Conservation (phyloP, 2,888 invertebrate genomes). For the Hyles lineata region DNA sequence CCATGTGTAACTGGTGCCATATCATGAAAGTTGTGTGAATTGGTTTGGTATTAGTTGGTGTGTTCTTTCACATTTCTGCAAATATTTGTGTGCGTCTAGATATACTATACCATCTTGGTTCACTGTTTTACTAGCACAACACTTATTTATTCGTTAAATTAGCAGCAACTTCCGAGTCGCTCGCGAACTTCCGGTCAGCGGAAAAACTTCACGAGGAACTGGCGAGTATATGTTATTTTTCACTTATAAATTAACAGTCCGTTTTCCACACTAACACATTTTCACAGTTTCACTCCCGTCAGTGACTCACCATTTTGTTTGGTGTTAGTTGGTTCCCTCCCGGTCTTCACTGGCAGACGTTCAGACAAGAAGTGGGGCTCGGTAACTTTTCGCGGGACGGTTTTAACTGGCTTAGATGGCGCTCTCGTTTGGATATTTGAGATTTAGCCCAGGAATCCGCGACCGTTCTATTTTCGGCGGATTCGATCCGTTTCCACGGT, state of each 20-base stretch:
- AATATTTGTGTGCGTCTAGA: constrained; percentile 55
- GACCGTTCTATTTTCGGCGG: constrained; percentile 82
- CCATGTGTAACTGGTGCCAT: constrained; percentile 58
- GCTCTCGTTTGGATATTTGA: constrained; percentile 87
- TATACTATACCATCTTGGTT: constrained; percentile 66
- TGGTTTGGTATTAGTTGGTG: constrained; percentile 52
- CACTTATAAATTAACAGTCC: constrained; percentile 73
- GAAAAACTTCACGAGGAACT: constrained; percentile 65
- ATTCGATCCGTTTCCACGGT: constrained; percentile 68
- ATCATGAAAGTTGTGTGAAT: constrained; percentile 64
- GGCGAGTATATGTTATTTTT: constrained; percentile 55
- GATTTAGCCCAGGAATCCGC: constrained; percentile 86
- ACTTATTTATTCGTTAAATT: constrained; percentile 58
- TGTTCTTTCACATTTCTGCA: constrained; percentile 62
- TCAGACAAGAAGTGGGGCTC: constrained; percentile 92
- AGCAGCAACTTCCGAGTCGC: constrained; percentile 52
- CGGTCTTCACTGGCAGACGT: constrained; percentile 90
- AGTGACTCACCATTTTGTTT: constrained; percentile 88
- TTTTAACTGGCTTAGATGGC: constrained; percentile 91
- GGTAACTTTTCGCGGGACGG: constrained; percentile 87
- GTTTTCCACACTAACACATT: constrained; percentile 76
- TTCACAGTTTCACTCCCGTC: constrained; percentile 78
- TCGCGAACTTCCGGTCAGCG: constrained; percentile 77
- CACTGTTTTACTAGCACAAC: constrained; percentile 70
- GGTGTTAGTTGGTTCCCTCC: constrained; percentile 86